Evolutionary conservation across 2,888 invertebrate genomes (phyloP).

Genomic region (Unio pictorum): DNA sequence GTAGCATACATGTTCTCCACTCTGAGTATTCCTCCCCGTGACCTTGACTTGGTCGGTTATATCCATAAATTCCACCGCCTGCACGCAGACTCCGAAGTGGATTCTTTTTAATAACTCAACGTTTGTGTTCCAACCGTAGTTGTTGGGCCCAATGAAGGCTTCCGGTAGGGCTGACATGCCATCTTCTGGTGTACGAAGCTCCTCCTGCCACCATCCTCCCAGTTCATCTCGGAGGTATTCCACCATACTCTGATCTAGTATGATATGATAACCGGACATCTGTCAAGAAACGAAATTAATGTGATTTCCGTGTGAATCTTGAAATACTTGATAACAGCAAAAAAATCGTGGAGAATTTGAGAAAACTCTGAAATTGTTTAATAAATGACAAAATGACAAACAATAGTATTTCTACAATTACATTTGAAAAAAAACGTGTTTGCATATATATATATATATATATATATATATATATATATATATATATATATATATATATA

Average conservation of each 20-base stretch:
- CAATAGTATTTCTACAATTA: too few relatives aligned
- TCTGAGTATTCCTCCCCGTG: slow-evolving; percentile 8
- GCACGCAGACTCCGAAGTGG: slow-evolving; percentile 13
- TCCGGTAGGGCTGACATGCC: slow-evolving; percentile 19
- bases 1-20: slow-evolving; percentile 5
- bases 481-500: too few relatives aligned
- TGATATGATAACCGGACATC: slow-evolving; percentile 8
- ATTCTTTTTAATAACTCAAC: slow-evolving; percentile 11
- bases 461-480: too few relatives aligned
- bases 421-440: too few relatives aligned
- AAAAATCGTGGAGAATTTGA: too few relatives aligned
- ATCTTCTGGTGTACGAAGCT: slow-evolving; percentile 9
- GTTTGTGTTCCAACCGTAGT: slow-evolving; percentile 6
- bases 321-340: too few relatives aligned
- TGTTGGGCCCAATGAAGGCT: slow-evolving; percentile 8
- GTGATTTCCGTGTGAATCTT: too few relatives aligned
- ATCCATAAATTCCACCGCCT: slow-evolving; percentile 2
- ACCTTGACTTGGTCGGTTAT: slow-evolving; percentile 8
- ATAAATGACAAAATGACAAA: too few relatives aligned
- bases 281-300: background rate
- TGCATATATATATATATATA: too few relatives aligned
- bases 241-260: slow-evolving; percentile 12
- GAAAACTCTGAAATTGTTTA: too few relatives aligned
- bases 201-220: slow-evolving; percentile 26
- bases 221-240: slow-evolving; percentile 17